Evolutionary conservation across 2,888 invertebrate species (phyloP), one percentile per base, ranked within the genome.

Genomic region (Agrilus cyanescens): DNA sequence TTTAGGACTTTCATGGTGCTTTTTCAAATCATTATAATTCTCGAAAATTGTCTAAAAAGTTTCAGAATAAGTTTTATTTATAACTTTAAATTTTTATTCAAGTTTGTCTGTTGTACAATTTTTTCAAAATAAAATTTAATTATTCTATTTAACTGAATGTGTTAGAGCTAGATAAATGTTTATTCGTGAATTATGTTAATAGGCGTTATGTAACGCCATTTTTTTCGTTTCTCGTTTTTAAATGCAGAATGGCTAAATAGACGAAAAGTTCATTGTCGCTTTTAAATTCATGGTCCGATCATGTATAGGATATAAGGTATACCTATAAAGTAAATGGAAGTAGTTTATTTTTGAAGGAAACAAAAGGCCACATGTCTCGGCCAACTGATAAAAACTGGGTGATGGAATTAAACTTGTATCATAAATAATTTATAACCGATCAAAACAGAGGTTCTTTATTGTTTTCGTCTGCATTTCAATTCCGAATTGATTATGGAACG

Each of bases 361-460:
- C 48, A 48, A 43, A 46, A 41, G 33, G 32, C 32, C 45, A 37
- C 42, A 48, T 46, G 37, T 44, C 45, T 48, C 43, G 40, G 37
- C 32, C 31, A 44, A 40, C 40, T 43, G 44, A 43, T 43, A 50
- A 48, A 47, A 48, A 50, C 41, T 50, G 40, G 50, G 50, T 46
- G 46, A 50, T 44, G 41, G 36, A 43, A 46, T 38, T 45, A 46
- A 47, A 43, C 38, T 25, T 46, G 45, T 46, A 40, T 40, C 45
- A 51, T 51, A 44, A 43, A 51, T 51, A 44, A 51, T 51, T 51
- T 51, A 51, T 50, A 40, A n/a, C 39, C 36, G 34, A 40, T 45
- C 35, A 33, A 35, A 40, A 31, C 38, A 38, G 33, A 43, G 29
- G 37, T 45, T 37, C 33, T 44, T 51, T 47, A 49, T 49, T 51